Conservation (phyloP, 2,888 invertebrate genomes). For the Orthosia incerta region DNA sequence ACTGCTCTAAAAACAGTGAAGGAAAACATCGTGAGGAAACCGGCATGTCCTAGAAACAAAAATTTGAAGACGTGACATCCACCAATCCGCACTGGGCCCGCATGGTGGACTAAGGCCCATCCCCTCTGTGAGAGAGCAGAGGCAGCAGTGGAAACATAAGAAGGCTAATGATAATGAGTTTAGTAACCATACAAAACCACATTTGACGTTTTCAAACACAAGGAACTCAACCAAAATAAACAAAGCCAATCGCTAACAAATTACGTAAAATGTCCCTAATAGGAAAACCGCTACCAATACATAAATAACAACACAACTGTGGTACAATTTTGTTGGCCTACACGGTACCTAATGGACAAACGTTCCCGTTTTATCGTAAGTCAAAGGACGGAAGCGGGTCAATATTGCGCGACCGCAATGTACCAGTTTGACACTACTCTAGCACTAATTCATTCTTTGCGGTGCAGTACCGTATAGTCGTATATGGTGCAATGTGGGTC, state of each 20-base stretch:
- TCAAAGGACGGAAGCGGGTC: constrained; percentile 64
- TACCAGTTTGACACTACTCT: constrained; percentile 47
- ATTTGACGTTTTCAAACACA: background rate
- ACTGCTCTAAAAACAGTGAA: too few relatives aligned
- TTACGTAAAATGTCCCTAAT: constrained; percentile 10
- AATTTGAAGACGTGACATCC: too few relatives aligned
- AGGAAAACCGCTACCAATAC: constrained; percentile 42
- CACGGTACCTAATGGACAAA: constrained; percentile 49
- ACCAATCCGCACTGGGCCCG: too few relatives aligned
- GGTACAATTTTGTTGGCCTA: constrained; percentile 39
- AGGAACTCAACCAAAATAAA: constrained; percentile 15
- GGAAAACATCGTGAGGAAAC: too few relatives aligned
- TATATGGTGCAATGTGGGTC: constrained; percentile 43
- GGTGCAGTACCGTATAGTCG: constrained; percentile 42
- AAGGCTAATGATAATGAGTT: too few relatives aligned
- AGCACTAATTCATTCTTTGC: constrained; percentile 48
- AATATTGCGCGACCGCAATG: constrained; percentile 55
- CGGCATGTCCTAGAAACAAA: too few relatives aligned
- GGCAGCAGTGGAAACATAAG: too few relatives aligned
- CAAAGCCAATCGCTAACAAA: background rate
- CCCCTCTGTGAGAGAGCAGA: too few relatives aligned
- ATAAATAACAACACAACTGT: constrained; percentile 37
- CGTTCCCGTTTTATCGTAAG: constrained; percentile 62
- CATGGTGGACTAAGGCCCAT: too few relatives aligned
- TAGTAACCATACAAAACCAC: background rate